Percentiles rank a stretch among this genome's conserved stretches.
These are phyloP conservation scores for Clarias magur DNA, from an alignment of 2,113 vertebrate genomes.

Conservation along the genomic window DNA sequence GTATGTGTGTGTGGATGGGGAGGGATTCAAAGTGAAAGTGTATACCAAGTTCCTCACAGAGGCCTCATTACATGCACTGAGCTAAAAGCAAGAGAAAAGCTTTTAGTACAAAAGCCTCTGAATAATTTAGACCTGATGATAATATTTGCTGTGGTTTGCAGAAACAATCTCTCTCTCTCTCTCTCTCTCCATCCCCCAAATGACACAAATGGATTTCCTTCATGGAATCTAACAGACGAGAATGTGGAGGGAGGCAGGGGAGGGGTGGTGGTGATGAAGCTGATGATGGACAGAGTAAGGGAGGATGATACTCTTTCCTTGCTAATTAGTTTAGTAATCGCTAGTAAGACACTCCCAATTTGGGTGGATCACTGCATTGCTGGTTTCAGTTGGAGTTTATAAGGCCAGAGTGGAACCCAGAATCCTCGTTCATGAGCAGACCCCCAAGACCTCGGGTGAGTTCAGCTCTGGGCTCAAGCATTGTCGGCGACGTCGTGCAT, in stretches of 20 bases:
- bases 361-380: conserved; percentile 69
- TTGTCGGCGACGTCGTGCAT: conserved; percentile 2
- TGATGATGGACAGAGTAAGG: conserved; percentile 58
- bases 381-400: conserved; percentile 69
- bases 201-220: conserved; percentile 87
- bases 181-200: conserved; percentile 67
- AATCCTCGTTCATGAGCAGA: conserved; percentile 75
- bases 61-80: conserved; percentile 66
- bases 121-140: conserved; percentile 93
- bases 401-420: conserved; percentile 64
- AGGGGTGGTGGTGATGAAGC: conserved; percentile 60
- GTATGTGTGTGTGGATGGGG: not conserved
- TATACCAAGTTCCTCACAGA: conserved; percentile 23
- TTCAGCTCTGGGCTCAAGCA: conserved; percentile 49
- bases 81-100: conserved; percentile 75
- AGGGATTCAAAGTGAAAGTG: not conserved
- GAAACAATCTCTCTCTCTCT: conserved; percentile 69
- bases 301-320: conserved; percentile 59
- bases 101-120: conserved; percentile 82
- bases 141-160: conserved; percentile 76
- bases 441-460: conserved; percentile 81
- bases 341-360: conserved; percentile 84
- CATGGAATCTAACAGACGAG: conserved; percentile 66
- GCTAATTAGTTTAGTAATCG: conserved; percentile 81
- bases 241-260: conserved; percentile 63